Conservation (phyloP, 2,113 vertebrate species). For the Edolisoma coerulescens region DNA sequence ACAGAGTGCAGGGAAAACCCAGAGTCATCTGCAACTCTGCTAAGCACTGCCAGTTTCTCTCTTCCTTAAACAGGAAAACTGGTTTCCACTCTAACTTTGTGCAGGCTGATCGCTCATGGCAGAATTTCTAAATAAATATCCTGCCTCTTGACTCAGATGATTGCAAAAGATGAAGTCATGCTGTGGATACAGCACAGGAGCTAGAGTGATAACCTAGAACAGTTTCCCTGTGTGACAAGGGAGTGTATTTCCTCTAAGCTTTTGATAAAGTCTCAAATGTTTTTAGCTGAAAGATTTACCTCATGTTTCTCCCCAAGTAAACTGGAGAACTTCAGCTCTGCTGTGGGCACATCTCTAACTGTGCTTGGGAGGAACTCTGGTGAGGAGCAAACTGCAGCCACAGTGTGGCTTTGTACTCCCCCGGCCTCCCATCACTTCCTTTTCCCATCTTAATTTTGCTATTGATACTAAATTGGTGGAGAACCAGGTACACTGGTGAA, state of each 20-base stretch:
- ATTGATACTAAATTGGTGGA: background rate
- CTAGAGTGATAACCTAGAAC: background rate
- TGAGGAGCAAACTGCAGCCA: background rate
- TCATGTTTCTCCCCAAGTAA: background rate
- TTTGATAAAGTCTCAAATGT: background rate
- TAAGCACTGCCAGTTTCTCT: background rate
- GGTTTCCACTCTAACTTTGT: background rate
- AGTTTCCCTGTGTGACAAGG: background rate
- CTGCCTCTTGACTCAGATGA: constrained; percentile 12
- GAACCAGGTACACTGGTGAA: background rate
- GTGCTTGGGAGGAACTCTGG: background rate
- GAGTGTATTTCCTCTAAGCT: background rate
- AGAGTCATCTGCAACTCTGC: background rate
- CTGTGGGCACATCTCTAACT: background rate
- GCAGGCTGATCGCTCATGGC: background rate
- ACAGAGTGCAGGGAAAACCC: background rate
- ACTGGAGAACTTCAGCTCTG: background rate
- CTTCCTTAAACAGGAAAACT: constrained; percentile 11
- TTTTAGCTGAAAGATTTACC: background rate
- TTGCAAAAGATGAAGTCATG: constrained; percentile 32
- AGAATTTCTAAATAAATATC: constrained; percentile 29
- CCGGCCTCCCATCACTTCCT: background rate
- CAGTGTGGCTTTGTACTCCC: background rate
- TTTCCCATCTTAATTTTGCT: background rate
- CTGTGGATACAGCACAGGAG: background rate